A percentile compares a stretch with the other conserved stretches of the same genome.
These are phyloP conservation scores for Hystrix brachyura DNA, from an alignment of 2,113 vertebrate species.

Conservation along the genomic window DNA sequence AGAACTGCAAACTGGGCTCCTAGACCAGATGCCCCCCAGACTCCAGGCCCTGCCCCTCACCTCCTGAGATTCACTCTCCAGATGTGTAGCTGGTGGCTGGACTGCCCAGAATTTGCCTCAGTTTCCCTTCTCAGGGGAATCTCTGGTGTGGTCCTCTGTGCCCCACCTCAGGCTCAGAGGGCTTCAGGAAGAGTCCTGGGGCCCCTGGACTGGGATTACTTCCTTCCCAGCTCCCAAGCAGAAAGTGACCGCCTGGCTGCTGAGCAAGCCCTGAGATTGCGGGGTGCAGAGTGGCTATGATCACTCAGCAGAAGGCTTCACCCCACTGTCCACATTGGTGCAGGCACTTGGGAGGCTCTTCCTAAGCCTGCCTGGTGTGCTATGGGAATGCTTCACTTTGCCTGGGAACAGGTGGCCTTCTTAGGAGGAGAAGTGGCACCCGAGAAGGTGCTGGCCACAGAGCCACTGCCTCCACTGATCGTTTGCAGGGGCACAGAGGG, in stretches of 20 bases:
- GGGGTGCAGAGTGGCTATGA: background rate
- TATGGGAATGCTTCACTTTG: background rate
- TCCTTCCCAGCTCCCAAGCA: constrained; percentile 60
- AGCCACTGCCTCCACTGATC: too few species aligned
- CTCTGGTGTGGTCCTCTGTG: background rate
- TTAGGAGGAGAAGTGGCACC: background rate
- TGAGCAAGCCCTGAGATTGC: constrained; percentile 76
- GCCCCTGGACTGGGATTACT: background rate
- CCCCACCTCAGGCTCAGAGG: too few species aligned
- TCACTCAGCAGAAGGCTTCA: background rate
- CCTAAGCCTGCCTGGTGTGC: background rate
- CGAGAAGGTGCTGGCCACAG: background rate
- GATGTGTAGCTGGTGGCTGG: background rate
- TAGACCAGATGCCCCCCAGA: too few species aligned
- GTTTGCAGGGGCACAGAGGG: background rate
- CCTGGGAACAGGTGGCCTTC: background rate
- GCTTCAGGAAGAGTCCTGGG: background rate
- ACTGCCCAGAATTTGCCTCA: background rate
- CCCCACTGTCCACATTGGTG: rapidly evolving
- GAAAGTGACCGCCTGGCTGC: constrained; percentile 72
- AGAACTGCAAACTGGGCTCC: background rate
- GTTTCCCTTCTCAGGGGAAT: background rate
- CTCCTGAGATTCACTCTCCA: background rate
- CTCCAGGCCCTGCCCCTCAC: background rate
- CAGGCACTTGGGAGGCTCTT: rapidly evolving